Base-by-base conservation (phyloP, 92 coral and sea anemone genomes). In the Phenganax subtilis region DNA sequence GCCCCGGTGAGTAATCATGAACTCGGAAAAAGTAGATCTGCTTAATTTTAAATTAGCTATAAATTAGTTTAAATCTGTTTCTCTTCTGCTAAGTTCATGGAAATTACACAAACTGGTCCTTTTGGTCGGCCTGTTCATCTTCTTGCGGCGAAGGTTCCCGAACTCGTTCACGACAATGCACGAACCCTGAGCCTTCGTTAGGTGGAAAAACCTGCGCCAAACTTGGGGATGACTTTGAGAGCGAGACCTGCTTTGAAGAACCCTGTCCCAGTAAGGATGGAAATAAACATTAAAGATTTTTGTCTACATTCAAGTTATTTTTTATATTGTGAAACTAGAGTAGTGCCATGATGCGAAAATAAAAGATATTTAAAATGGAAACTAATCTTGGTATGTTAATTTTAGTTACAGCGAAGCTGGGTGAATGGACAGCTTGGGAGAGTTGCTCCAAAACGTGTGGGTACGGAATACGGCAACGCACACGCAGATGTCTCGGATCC, bases 361-460 rank as follows among this genome's bases (percentile, higher is more conserved):
- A 37, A 37, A 37, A 37, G 47, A 37, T 1, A 20, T 28, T 3
- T 9, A 20, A 12, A 20, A 28, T 9, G 20, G 0, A 59, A 15
- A 14, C 67, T 61, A 7, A 61, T 61, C 1, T 17, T 61, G 67
- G 27, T 61, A 61, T 61, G 28, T 12, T 73, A 5, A 53, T 73
- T 20, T 51, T 71, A 96, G 99, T 96, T 20, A 80, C 87, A 60
- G 99, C 97, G 9, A 77, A 83, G 27, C 91, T 85, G 86, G 90
- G 97, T 12, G 90, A 85, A 8, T 96, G 99, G 99, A 81, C 96
- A 11, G 84, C 88, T 6, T 96, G 99, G 99, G 90, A 94, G 51
- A 75, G 76, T 15, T 96, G 99, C 81, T 92, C 96, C 52, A 96
- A 96, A 82, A 85, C 97, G 4, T 96, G 99, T 75, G 99, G 99